These are phyloP conservation scores for Dendrocincla tyrannina DNA, from an alignment of 2,797 vertebrate genomes.

Conservation along the genomic window DNA sequence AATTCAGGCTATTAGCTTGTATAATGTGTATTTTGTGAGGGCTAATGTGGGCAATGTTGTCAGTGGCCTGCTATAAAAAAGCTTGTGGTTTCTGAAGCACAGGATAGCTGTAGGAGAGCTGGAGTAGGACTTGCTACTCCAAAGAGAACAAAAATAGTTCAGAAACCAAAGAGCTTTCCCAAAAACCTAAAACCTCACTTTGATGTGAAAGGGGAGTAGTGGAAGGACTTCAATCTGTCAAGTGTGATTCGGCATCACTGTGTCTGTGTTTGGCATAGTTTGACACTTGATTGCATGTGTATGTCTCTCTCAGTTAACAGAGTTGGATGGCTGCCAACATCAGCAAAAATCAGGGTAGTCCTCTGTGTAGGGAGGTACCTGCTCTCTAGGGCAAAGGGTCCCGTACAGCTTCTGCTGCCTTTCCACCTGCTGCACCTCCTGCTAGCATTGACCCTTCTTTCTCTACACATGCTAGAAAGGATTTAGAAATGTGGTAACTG, in stretches of 20 bases:
- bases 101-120: background rate
- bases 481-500: background rate
- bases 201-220: background rate
- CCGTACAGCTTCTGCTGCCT: background rate
- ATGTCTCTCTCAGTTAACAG: background rate
- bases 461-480: accelerated
- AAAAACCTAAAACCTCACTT: background rate
- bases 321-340: background rate
- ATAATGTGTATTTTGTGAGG: background rate
- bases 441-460: background rate
- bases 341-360: background rate
- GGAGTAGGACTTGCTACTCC: background rate
- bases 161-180: background rate
- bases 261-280: background rate
- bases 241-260: background rate
- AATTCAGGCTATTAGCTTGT: background rate
- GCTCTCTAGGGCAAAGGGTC: background rate
- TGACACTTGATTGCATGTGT: background rate
- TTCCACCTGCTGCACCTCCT: background rate
- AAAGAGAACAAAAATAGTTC: background rate
- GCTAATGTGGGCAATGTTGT: background rate
- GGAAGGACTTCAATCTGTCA: background rate
- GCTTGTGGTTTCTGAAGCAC: background rate
- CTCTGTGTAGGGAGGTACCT: background rate
- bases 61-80: background rate